Evolutionary conservation across 2,888 invertebrate genomes (phyloP), one percentile per base, ranked within the genome.

Genomic region (Frankliniella fusca): DNA sequence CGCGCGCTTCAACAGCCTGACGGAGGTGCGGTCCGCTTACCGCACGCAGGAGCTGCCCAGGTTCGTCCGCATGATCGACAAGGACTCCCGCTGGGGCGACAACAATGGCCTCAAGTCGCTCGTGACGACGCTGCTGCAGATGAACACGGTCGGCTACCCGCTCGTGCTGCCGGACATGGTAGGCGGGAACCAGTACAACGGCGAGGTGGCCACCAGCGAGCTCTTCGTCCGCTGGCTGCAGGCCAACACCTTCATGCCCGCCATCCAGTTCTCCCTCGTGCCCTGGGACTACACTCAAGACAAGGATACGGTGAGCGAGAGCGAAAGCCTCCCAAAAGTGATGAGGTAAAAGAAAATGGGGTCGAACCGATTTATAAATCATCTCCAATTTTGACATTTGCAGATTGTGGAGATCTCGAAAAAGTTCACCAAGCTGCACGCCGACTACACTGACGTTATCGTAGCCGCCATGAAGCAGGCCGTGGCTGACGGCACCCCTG

Each of bases 81-180:
- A 94, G 83, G 92, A 93, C 86, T 93, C 94, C 0, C 89, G 89
- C 79, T 94, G 93, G 93, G 91, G 91, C 0, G 88, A 90, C 84
- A 90, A 92, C 86, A 94, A 94, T 87, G 95, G 95, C 0, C 88
- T 95, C 0, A 88, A 92, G 3, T 92, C 94, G 0, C 87, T 95
- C 61, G 91, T 96, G 80, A 94, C 95, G 0, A 93, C 94, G 0
- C 90, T 94, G 0, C 87, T 94, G 20, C 92, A 93, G 81, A 83
- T 91, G 89, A 91, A 89, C 85, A 88, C 93, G 80, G 89, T 91
- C 83, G 94, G 94, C 0, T 94, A 93, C 87, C 92, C 93, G 0
- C 90, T 92, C 85, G 93, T 95, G 9, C 88, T 96, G 20, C 95
- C 95, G 0, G 95, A 95, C 86, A 94, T 95, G 93, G 92, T 93